These are phyloP conservation scores for Callocephalon fimbriatum DNA, from an alignment of 2,113 vertebrate genomes.

Conservation along the genomic window DNA sequence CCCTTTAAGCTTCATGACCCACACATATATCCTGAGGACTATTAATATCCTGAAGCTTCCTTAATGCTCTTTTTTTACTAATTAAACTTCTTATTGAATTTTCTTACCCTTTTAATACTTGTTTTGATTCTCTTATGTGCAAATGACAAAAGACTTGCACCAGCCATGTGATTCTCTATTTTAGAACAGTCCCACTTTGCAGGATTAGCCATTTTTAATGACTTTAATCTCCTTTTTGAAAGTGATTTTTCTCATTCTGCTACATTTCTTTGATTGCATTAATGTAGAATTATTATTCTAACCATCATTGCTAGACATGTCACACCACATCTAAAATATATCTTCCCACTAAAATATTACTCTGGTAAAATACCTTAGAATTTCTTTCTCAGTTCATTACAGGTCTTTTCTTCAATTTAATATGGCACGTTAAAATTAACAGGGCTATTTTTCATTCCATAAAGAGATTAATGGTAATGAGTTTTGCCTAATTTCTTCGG, in stretches of 20 bases:
- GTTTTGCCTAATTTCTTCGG: constrained; percentile 39
- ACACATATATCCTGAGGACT: constrained; percentile 1
- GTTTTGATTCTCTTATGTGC: constrained; percentile 82
- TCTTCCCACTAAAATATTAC: constrained; percentile 43
- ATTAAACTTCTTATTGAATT: constrained; percentile 90
- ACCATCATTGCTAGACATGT: constrained; percentile 34
- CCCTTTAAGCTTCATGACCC: constrained; percentile 3
- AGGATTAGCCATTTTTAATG: constrained; percentile 95
- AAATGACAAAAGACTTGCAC: constrained; percentile 86
- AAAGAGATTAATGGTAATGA: constrained; percentile 70
- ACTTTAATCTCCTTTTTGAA: constrained; percentile 90
- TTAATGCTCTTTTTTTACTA: constrained; percentile 77
- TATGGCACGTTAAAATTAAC: constrained; percentile 46
- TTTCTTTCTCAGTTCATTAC: constrained; percentile 54
- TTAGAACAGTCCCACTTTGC: constrained; percentile 89
- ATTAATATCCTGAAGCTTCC: constrained; percentile 39
- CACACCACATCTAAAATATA: constrained; percentile 25
- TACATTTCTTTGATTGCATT: constrained; percentile 79
- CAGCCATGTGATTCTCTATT: constrained; percentile 89
- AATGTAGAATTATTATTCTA: constrained; percentile 80
- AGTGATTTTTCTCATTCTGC: constrained; percentile 82
- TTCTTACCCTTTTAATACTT: constrained; percentile 81
- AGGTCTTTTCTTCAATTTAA: constrained; percentile 25
- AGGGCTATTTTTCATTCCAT: constrained; percentile 43
- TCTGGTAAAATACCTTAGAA: constrained; percentile 30